These are phyloP conservation scores for Ricordea florida DNA, from an alignment of 92 coral and sea anemone species.

Conservation along the genomic window DNA sequence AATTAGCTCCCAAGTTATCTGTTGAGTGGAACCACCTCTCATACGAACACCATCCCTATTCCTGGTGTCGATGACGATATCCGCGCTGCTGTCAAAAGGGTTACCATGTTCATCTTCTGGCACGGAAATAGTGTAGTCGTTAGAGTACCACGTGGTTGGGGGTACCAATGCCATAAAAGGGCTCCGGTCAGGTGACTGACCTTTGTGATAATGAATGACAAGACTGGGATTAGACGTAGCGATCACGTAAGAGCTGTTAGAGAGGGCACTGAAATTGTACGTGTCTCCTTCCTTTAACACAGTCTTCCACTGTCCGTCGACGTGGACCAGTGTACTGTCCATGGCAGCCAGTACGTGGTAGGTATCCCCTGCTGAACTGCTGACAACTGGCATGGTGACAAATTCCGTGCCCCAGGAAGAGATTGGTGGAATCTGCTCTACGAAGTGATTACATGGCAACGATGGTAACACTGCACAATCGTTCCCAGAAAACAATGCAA, in stretches of 20 bases:
- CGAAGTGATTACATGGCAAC: conserved; percentile 72
- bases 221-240: conserved; percentile 69
- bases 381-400: conserved; percentile 72
- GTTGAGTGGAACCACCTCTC: conserved; percentile 8
- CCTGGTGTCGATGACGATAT: conserved; percentile 50
- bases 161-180: conserved; percentile 84
- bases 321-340: conserved; percentile 53
- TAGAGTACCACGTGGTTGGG: conserved; percentile 61
- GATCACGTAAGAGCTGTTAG: conserved; percentile 39
- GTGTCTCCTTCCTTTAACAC: conserved; percentile 50
- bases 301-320: conserved; percentile 19
- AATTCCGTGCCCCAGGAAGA: conserved; percentile 70
- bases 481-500: conserved; percentile 86
- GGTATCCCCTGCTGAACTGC: conserved; percentile 55
- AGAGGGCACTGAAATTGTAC: conserved; percentile 30
- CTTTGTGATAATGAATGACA: conserved; percentile 73
- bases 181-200: conserved; percentile 17
- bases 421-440: conserved; percentile 86
- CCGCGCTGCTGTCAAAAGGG: conserved; percentile 30
- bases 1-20: conserved; percentile 41
- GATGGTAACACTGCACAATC: conserved; percentile 82
- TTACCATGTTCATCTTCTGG: conserved; percentile 10
- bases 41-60: conserved; percentile 41
- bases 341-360: conserved; percentile 75
- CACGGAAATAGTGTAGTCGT: conserved; percentile 73